Evolutionary conservation across 2,113 vertebrate genomes (phyloP).

Genomic region (Carlito syrichta): DNA sequence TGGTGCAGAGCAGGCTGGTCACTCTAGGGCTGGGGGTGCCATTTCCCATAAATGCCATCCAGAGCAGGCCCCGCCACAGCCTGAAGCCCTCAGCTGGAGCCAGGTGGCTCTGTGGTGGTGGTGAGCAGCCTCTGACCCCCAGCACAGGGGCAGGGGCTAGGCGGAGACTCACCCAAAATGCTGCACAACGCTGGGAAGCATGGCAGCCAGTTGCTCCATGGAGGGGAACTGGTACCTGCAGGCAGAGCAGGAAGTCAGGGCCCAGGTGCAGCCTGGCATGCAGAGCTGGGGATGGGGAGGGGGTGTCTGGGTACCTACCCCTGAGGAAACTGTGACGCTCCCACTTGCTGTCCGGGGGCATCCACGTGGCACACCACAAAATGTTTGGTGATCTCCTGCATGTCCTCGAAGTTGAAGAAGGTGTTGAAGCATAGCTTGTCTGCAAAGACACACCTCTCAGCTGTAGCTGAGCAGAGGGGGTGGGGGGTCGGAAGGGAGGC

Average conservation of each 20-base stretch:
- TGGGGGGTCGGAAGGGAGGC: neutral
- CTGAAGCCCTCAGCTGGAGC: neutral
- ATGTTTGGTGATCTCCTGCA: conserved; percentile 99
- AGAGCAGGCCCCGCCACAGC: neutral
- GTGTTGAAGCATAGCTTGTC: conserved; percentile 98
- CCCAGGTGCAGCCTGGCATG: rapidly evolving
- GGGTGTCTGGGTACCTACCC: conserved; percentile 84
- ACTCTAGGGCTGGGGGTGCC: neutral
- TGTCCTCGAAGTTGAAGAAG: conserved; percentile 97
- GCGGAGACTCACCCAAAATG: conserved; percentile 92
- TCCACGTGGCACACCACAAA: conserved; percentile 98
- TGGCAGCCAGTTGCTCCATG: conserved; percentile 97
- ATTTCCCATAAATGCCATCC: neutral
- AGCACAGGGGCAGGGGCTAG: neutral
- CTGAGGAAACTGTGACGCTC: conserved; percentile 94
- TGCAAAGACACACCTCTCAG: conserved; percentile 77
- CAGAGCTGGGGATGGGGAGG: neutral
- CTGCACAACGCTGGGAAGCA: conserved; percentile 95
- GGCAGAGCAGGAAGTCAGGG: neutral
- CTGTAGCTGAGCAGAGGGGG: neutral
- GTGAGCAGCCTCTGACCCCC: rapidly evolving
- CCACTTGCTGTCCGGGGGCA: conserved; percentile 92
- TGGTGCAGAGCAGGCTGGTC: conserved; percentile 67
- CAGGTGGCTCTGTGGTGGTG: neutral
- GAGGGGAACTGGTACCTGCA: conserved; percentile 96